Percentiles rank a stretch among this genome's conserved stretches.
Conservation (phyloP, 2,888 invertebrate genomes). For the Thecophora atra region DNA sequence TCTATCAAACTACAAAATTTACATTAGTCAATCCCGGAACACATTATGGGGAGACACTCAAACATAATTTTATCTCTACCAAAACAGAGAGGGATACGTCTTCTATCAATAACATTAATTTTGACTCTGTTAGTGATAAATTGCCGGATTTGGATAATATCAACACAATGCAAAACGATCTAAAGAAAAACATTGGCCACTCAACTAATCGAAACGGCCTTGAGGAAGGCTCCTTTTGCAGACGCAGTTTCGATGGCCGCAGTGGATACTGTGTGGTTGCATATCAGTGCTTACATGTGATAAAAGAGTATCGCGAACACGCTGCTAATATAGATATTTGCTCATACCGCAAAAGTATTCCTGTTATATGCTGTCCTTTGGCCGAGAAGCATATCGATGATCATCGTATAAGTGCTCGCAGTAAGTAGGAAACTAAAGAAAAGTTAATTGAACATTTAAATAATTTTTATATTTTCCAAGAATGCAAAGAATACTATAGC, state of each 20-base stretch:
- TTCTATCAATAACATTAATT: slow-evolving; percentile 33
- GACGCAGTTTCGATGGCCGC: slow-evolving; percentile 60
- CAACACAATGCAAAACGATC: neutral
- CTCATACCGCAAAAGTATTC: slow-evolving; percentile 54
- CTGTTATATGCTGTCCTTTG: slow-evolving; percentile 65
- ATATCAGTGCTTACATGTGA: slow-evolving; percentile 59
- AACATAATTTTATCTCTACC: neutral
- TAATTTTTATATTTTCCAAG: slow-evolving; percentile 52
- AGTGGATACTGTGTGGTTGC: slow-evolving; percentile 62
- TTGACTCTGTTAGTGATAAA: slow-evolving; percentile 22
- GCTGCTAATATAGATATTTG: slow-evolving; percentile 58
- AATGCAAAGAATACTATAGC: slow-evolving; percentile 69
- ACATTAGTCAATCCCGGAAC: slow-evolving; percentile 41
- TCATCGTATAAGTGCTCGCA: slow-evolving; percentile 59
- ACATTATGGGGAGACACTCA: neutral
- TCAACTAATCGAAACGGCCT: slow-evolving; percentile 18
- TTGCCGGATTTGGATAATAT: neutral
- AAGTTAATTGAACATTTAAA: neutral
- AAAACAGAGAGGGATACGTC: neutral
- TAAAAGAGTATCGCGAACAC: slow-evolving; percentile 58
- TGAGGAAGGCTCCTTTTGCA: slow-evolving; percentile 60
- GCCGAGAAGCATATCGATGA: slow-evolving; percentile 55
- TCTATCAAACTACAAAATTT: slow-evolving; percentile 47
- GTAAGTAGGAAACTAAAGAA: slow-evolving; percentile 47
- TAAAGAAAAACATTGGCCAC: neutral